phyloP scores from a whole-genome alignment of 2,888 invertebrate genomes.

The Papilio gigon region DNA sequence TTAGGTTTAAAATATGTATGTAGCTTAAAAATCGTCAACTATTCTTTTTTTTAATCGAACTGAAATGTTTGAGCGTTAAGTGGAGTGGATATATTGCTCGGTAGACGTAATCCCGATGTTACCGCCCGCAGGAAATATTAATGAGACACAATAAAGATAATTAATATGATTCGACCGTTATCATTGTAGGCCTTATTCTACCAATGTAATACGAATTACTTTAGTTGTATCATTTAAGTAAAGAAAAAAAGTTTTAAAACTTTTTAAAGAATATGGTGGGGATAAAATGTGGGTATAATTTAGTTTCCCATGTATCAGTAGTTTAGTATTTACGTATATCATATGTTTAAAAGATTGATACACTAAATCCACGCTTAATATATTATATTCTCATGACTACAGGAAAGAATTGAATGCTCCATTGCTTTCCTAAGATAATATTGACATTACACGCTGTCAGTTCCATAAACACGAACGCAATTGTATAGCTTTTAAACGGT shows the following conservation, averaged over 20 bases:
- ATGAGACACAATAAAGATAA: conserved; percentile 68
- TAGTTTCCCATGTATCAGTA: neutral
- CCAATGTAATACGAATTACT: conserved; percentile 42
- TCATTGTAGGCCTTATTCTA: conserved; percentile 40
- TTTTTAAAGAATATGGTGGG: conserved; percentile 1
- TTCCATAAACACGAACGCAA: conserved; percentile 51
- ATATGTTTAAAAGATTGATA: neutral
- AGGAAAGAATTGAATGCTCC: conserved; percentile 27
- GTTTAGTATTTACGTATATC: neutral
- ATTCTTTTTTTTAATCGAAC: neutral
- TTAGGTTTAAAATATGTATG: neutral
- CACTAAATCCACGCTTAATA: neutral
- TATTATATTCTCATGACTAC: conserved; percentile 28
- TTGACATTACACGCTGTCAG: conserved; percentile 46
- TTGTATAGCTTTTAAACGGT: conserved; percentile 45
- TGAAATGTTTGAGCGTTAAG: conserved; percentile 2
- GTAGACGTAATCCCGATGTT: conserved; percentile 40
- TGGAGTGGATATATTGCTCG: conserved; percentile 1
- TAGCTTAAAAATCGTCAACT: neutral
- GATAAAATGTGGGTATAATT: neutral
- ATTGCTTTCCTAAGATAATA: conserved; percentile 48
- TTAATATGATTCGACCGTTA: conserved; percentile 60
- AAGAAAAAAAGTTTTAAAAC: too few relatives aligned
- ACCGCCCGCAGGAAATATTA: conserved; percentile 61
- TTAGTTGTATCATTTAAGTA: too few relatives aligned